Evolutionary conservation across 2,797 vertebrate species (phyloP), one percentile per base, ranked within the genome.

Genomic region (Poeciliopsis paucimaculata): DNA sequence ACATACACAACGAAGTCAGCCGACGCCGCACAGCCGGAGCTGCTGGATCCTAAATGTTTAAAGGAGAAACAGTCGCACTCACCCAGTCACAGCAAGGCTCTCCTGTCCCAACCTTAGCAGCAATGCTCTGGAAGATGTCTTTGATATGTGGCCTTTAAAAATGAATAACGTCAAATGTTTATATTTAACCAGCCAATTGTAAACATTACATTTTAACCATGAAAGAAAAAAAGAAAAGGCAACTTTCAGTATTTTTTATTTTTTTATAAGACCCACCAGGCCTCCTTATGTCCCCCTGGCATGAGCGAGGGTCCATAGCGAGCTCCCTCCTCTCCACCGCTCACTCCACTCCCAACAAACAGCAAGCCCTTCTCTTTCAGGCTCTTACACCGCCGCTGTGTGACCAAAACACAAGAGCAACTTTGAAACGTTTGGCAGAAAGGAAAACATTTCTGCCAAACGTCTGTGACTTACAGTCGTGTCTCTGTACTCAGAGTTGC

Each of bases 21-120:
- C 64, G 36, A 26, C 18, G 20, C 4, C 8, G 39, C 11, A 1
- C 1, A 20, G 0, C 49, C 11, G 70, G 41, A 7, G 20, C 46
- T 0, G 43, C 2, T 12, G 6, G 20, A 9, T 43, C 9, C 55
- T 39, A 72, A 6, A 23, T 12, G 34, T 18, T 9, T 49, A n/a
- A 31, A 1, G 28, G 10, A 13, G 13, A 4, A 16, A 16, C 11
- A 13, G 20, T 20, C 76, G 7, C 72, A 96, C 96, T 96, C 92
- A 97, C 98, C 98, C 98, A 99, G 88, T 99, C 98, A 89, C 98
- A 99, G 84, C 98, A 99, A 4, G 98, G 97, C 77, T 99, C 98
- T 86, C 98, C 98, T 31, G 97, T 97, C 82, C 97, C 98, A 9
- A 99, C 98, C 94, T 99, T 99, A 23, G 98, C 98, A 43, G 98